Conservation (phyloP, 2,888 invertebrate genomes). For the Parthenolecanium corni region DNA sequence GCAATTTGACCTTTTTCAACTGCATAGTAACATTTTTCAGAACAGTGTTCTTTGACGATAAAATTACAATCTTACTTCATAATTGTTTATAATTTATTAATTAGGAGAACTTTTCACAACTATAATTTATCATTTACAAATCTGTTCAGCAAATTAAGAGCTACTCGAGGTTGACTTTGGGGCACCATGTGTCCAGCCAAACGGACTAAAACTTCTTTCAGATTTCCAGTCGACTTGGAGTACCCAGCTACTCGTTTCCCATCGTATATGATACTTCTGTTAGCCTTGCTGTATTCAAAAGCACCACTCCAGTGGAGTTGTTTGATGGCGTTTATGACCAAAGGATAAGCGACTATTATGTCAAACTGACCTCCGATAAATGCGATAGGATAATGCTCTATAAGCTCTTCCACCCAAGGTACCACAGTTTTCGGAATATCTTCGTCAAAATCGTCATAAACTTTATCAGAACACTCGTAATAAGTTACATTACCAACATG, state of each 20-base stretch:
- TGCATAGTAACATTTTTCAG: no score
- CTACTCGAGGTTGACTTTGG: conserved; percentile 44
- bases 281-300: conserved; percentile 52
- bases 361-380: conserved; percentile 85
- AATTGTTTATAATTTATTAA: no score
- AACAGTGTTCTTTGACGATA: no score
- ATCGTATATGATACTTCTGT: conserved; percentile 57
- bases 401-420: conserved; percentile 54
- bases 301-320: conserved; percentile 56
- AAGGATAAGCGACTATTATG: conserved; percentile 77
- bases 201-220: no score
- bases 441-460: conserved; percentile 50
- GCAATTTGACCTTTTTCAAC: no score
- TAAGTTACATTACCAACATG: not conserved
- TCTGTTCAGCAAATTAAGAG: conserved; percentile 57
- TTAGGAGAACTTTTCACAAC: no score
- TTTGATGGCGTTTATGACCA: conserved; percentile 66
- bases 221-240: no score
- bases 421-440: conserved; percentile 77
- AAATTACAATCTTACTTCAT: no score
- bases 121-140: conserved; percentile 48
- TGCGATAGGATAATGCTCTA: conserved; percentile 62
- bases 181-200: no score
- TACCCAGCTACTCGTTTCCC: conserved; percentile 51
- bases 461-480: no score